Conservation (phyloP, 2,888 invertebrate species). For the Scaptomyza caliginosa region DNA sequence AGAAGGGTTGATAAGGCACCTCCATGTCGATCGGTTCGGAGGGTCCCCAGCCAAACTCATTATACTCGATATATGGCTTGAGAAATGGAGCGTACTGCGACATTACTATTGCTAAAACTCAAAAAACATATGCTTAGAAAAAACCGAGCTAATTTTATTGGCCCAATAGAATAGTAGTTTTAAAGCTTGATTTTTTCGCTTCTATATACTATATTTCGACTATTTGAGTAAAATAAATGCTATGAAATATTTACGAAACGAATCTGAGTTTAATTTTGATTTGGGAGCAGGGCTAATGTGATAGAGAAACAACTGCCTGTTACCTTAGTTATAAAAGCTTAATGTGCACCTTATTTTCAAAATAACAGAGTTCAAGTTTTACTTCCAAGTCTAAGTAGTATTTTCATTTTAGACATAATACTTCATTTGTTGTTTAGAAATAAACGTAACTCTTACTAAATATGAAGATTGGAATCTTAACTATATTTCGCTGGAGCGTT, state of each 20-base stretch:
- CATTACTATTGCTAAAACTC: conserved; percentile 36
- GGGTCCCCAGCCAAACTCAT: conserved; percentile 95
- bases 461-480: background rate
- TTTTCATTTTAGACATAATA: background rate
- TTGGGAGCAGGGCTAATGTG: background rate
- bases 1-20: conserved; percentile 98
- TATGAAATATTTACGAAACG: background rate
- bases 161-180: background rate
- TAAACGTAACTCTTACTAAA: too few relatives aligned
- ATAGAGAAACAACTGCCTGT: background rate
- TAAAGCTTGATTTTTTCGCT: background rate
- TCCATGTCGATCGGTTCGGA: conserved; percentile 92
- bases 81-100: conserved; percentile 71
- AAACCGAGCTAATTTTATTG: background rate
- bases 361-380: too few relatives aligned
- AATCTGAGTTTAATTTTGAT: background rate
- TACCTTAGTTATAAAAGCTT: too few relatives aligned
- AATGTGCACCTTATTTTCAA: too few relatives aligned
- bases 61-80: conserved; percentile 82
- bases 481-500: conserved; percentile 3
- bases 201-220: background rate
- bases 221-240: background rate
- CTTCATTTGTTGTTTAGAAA: background rate
- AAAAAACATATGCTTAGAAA: background rate
- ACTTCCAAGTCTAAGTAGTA: background rate